Evolutionary conservation across 2,797 vertebrate species (phyloP).

Genomic region (Benthosema pterotum): DNA sequence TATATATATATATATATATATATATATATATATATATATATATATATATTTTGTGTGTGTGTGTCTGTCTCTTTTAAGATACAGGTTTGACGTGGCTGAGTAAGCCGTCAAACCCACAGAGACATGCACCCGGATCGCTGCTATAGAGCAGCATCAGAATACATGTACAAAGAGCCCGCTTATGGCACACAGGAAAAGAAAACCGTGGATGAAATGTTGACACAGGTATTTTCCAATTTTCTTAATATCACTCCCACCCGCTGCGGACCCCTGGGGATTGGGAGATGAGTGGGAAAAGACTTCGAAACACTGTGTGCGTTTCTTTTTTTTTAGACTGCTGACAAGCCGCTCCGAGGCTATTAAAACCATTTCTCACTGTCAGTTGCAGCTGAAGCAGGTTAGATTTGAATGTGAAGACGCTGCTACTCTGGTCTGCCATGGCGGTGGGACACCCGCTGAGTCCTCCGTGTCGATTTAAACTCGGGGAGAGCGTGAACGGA

Average conservation of each 20-base stretch:
- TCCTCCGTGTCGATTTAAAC: too few species aligned
- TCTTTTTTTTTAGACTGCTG: conserved; percentile 76
- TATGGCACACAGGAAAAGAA: conserved; percentile 21
- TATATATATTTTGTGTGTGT: too few species aligned
- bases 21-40: too few species aligned
- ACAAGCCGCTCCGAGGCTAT: conserved; percentile 79
- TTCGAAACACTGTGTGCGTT: conserved; percentile 60
- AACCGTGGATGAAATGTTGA: conserved; percentile 47
- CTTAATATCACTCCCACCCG: conserved; percentile 47
- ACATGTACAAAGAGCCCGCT: conserved; percentile 41
- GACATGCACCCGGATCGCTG: background rate
- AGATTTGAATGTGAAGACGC: conserved; percentile 71
- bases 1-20: too few species aligned
- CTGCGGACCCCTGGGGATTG: conserved; percentile 53
- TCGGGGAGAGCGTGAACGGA: too few species aligned
- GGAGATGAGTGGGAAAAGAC: conserved; percentile 53
- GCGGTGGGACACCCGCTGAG: conserved; percentile 44
- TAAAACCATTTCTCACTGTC: conserved; percentile 83
- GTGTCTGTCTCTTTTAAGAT: conserved; percentile 5
- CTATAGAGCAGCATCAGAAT: conserved; percentile 20
- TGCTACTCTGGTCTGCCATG: conserved; percentile 53
- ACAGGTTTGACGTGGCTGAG: conserved; percentile 14
- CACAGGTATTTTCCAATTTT: conserved; percentile 61
- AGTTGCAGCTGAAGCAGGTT: conserved; percentile 60
- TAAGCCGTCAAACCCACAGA: background rate